phyloP scores from a whole-genome alignment of 2,113 vertebrate species.

The Tursiops truncatus region DNA sequence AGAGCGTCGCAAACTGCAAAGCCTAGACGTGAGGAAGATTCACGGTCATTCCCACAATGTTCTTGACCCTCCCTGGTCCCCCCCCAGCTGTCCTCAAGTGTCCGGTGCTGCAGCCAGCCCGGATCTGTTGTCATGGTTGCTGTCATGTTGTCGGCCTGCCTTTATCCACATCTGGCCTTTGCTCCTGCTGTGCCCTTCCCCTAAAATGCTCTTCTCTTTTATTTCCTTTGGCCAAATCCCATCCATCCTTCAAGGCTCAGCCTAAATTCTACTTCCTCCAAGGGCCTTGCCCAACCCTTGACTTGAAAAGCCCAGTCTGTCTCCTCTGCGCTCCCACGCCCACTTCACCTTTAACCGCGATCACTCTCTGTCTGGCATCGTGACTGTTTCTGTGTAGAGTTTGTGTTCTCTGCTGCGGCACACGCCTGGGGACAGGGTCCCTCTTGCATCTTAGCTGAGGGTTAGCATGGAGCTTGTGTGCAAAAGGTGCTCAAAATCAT shows the following conservation, averaged over 20 bases:
- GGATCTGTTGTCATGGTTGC: rapidly evolving
- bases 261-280: not conserved
- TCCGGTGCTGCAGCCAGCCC: not conserved
- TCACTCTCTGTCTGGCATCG: not conserved
- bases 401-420: not conserved
- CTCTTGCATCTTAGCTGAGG: not conserved
- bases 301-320: not conserved
- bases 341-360: rapidly evolving
- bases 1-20: not conserved
- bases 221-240: not conserved
- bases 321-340: rapidly evolving
- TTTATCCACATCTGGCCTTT: not conserved
- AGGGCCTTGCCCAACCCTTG: not conserved
- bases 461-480: not conserved
- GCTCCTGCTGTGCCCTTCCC: rapidly evolving
- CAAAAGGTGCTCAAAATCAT: not conserved
- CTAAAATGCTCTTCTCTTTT: not conserved
- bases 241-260: not conserved
- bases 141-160: rapidly evolving
- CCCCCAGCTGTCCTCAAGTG: not conserved
- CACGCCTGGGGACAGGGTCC: not conserved
- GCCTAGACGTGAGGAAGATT: rapidly evolving
- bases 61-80: not conserved
- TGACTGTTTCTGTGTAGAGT: too few species aligned
- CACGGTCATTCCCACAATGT: rapidly evolving